Conservation (phyloP, 2,888 invertebrate species). For the Tillus elongatus region DNA sequence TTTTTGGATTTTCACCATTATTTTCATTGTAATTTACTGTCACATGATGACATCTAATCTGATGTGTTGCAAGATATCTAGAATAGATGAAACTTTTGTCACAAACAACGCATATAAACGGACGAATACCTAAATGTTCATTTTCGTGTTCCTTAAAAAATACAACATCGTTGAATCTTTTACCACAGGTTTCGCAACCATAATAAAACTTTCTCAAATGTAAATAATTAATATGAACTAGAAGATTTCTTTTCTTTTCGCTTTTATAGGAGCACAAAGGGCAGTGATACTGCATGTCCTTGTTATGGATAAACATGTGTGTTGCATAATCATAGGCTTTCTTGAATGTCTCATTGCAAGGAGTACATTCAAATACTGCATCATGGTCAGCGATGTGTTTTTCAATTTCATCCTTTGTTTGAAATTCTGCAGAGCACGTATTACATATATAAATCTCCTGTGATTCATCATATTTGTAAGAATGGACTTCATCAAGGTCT, state of each 20-base stretch:
- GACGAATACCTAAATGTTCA: constrained; percentile 46
- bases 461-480: constrained; percentile 30
- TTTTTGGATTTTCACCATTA: constrained; percentile 40
- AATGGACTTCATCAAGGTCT: constrained; percentile 25
- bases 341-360: constrained; percentile 32
- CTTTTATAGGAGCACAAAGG: constrained; percentile 32
- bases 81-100: constrained; percentile 4
- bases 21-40: constrained; percentile 25
- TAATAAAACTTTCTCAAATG: constrained; percentile 41
- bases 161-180: constrained; percentile 47
- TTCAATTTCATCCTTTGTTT: constrained; percentile 27
- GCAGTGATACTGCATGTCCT: constrained; percentile 31
- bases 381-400: constrained; percentile 29
- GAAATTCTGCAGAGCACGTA: constrained; percentile 30
- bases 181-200: constrained; percentile 46
- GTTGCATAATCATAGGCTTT: constrained; percentile 33
- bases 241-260: constrained; percentile 27
- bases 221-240: constrained; percentile 33
- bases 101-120: constrained; percentile 32
- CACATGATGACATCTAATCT: constrained; percentile 32
- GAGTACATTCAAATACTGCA: constrained; percentile 40
- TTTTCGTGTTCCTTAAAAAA: constrained; percentile 49
- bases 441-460: constrained; percentile 29
- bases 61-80: constrained; percentile 21
- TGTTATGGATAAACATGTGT: constrained; percentile 32